phyloP scores from a whole-genome alignment of 2,797 vertebrate species.

The Lagodon rhomboides region DNA sequence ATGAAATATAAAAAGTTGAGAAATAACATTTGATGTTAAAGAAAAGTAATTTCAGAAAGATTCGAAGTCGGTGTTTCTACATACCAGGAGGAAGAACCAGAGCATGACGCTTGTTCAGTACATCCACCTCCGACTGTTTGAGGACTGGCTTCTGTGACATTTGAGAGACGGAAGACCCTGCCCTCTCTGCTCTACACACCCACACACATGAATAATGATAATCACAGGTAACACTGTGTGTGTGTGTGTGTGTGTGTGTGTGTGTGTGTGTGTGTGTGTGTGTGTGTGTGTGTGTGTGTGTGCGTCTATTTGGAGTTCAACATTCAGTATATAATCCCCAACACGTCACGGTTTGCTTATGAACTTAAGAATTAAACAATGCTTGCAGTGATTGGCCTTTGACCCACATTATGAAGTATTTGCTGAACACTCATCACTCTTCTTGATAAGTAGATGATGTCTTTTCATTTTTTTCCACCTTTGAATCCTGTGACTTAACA shows the following conservation, averaged over 20 bases:
- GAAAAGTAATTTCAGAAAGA: neutral
- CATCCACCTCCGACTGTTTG: neutral
- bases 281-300: neutral
- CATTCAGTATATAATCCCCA: neutral
- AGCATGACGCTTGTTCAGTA: slow-evolving; percentile 53
- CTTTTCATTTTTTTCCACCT: neutral
- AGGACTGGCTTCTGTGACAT: neutral
- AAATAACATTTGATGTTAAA: neutral
- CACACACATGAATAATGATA: neutral
- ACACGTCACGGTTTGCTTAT: neutral
- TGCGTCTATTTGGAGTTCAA: no score
- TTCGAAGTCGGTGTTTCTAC: slow-evolving; percentile 16
- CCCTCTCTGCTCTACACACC: slow-evolving; percentile 44
- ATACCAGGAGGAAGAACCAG: slow-evolving; percentile 54
- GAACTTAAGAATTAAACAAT: neutral
- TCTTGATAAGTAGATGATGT: neutral
- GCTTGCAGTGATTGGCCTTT: neutral
- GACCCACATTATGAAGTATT: neutral
- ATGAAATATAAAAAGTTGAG: neutral
- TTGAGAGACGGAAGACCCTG: slow-evolving; percentile 5
- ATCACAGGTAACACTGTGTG: neutral
- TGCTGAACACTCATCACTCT: neutral
- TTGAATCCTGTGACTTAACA: neutral
- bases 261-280: neutral
- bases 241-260: neutral